These are phyloP conservation scores for Monarcha castaneiventris DNA, from an alignment of 2,113 vertebrate species.

Conservation along the genomic window DNA sequence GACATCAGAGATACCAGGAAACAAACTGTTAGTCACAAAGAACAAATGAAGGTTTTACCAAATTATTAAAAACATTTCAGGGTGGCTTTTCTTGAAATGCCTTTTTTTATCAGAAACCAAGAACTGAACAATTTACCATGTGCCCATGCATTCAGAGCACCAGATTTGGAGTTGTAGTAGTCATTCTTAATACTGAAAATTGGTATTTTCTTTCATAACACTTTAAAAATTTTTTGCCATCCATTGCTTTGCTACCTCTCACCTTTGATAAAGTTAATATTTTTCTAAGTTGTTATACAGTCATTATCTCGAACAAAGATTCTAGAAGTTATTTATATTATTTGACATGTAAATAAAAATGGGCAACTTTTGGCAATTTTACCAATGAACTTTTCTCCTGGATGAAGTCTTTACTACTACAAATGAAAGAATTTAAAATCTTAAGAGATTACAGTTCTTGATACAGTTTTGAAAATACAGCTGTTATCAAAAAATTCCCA, in stretches of 20 bases:
- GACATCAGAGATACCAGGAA: background rate
- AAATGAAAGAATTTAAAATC: background rate
- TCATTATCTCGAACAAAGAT: background rate
- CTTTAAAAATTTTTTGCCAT: background rate
- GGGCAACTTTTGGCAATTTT: background rate
- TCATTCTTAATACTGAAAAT: background rate
- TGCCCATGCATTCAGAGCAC: background rate
- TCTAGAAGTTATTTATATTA: background rate
- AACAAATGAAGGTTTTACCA: background rate
- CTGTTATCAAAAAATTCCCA: background rate
- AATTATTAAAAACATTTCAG: background rate
- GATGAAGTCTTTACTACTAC: background rate
- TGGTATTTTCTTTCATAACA: background rate
- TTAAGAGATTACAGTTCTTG: background rate
- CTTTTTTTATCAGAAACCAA: background rate
- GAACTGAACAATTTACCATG: background rate
- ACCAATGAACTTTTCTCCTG: background rate
- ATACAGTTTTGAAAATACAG: background rate
- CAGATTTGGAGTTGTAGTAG: background rate
- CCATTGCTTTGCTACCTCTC: background rate
- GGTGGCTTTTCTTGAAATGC: background rate
- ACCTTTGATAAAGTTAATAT: background rate
- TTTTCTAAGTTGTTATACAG: background rate
- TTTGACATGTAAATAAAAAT: background rate
- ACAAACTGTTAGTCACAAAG: background rate